A percentile compares a stretch with the other conserved stretches of the same genome.
Conservation (phyloP, 2,113 vertebrate species). For the Choloepus hoffmanni region DNA sequence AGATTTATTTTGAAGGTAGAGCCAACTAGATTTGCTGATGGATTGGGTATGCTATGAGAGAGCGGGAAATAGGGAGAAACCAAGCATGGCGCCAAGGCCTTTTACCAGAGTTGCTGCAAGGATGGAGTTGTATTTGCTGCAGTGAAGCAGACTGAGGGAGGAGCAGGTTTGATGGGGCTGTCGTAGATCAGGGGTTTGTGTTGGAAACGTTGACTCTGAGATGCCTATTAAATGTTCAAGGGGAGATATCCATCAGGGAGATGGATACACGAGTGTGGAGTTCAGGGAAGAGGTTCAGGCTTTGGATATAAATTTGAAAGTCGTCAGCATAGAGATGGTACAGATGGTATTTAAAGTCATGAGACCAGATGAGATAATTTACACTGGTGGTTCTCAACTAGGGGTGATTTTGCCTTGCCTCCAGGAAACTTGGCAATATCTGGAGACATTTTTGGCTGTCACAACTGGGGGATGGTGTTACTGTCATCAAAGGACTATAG, state of each 20-base stretch:
- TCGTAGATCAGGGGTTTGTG: constrained; percentile 49
- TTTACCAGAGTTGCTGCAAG: constrained; percentile 36
- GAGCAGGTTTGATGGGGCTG: background rate
- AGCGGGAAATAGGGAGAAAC: background rate
- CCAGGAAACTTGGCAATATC: constrained; percentile 33
- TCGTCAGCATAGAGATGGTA: constrained; percentile 21
- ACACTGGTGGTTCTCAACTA: background rate
- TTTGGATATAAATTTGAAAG: constrained; percentile 44
- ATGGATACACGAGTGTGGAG: constrained; percentile 21
- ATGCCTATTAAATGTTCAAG: constrained; percentile 40
- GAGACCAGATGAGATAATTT: constrained; percentile 40
- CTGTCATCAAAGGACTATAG: background rate
- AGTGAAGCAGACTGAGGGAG: background rate
- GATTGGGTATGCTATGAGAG: background rate
- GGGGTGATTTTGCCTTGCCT: background rate
- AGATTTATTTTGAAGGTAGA: constrained; percentile 14
- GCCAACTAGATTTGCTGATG: background rate
- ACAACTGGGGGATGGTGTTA: constrained; percentile 2
- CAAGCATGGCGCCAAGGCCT: constrained; percentile 47
- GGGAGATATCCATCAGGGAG: constrained; percentile 54
- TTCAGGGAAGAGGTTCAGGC: constrained; percentile 40
- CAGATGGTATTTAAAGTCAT: constrained; percentile 57
- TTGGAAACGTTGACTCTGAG: constrained; percentile 57
- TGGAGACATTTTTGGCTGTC: constrained; percentile 35
- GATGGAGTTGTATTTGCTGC: constrained; percentile 61